phyloP scores from a whole-genome alignment of 2,113 vertebrate species.

The Panthera leo region DNA sequence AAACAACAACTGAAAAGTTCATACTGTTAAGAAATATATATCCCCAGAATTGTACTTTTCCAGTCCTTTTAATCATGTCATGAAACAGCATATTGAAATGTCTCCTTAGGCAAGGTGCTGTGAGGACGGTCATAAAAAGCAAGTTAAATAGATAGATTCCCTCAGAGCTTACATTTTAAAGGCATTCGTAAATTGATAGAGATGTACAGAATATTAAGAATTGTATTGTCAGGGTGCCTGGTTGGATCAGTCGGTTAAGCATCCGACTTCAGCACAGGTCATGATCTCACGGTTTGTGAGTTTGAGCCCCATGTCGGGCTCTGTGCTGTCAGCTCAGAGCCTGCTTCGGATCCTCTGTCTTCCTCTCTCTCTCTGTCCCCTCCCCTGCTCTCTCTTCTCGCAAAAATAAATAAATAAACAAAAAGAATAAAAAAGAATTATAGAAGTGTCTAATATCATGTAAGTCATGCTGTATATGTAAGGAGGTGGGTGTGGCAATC shows the following conservation, averaged over 20 bases:
- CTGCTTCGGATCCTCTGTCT: no score
- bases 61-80: background rate
- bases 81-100: background rate
- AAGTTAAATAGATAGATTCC: background rate
- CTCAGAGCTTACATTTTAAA: background rate
- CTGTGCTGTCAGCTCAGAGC: no score
- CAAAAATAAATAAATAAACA: no score
- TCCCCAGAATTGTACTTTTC: background rate
- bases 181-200: background rate
- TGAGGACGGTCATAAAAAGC: background rate
- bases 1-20: background rate
- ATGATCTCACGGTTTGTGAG: no score
- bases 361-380: no score
- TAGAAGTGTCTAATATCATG: background rate
- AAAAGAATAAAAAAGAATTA: background rate
- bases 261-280: no score
- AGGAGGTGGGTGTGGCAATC: background rate
- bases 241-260: no score
- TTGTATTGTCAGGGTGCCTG: no score
- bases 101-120: background rate
- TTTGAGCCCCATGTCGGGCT: no score
- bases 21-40: background rate
- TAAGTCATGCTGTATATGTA: background rate
- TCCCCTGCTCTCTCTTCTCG: no score
- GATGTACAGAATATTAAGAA: background rate